Evolutionary conservation across 1,140 invertebrate genomes (phyloP), one percentile per base, ranked within the genome.

Genomic region (Caenorhabditis tropicalis): DNA sequence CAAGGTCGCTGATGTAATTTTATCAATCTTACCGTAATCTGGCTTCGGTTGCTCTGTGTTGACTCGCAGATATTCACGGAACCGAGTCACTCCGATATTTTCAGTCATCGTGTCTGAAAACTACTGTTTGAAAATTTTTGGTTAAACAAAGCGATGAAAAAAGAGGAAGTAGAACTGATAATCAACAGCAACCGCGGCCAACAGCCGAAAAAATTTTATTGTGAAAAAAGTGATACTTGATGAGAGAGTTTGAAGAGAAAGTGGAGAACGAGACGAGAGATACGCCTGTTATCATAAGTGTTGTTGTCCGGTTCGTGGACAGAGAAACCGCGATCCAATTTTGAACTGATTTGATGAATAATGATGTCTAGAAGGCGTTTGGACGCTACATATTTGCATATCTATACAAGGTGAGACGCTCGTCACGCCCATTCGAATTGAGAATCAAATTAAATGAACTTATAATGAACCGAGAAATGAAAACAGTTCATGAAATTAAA

Each of bases 1-100:
- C 5, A 36, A 29, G 15, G 31, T 56, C 79, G 49, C 49, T 39
- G 31, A 81, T 81, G 53, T 21, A 58, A 81, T 4, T n/a, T 53
- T 12, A 31, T 82, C 81, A 48, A 24, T 90, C 93, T 94, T 92
- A 95, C 94, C 94, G 92, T 96, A 95, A 92, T 96, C 93, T 29
- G 95, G 92, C 90, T 95, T 91, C 0, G 95, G 95, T 87, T 96
- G 95, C 0, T 95, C 94, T 33, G 94, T 94, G 1, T 95, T 94
- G 58, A 96, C 95, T 85, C 93, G 92, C 31, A 96, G 91, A 92
- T 96, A 96, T 88, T 95, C 93, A 29, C 94, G 93, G 90, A 96
- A 96, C 88, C 94, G 94, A 53, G 94, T 93, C 56, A 95, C 93
- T 88, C 95, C 94, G 91, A 93, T 92, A 89, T 93, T 90, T 85